Evolutionary conservation across 92 coral and sea anemone species (phyloP).

Genomic region (Actinernus sp.): DNA sequence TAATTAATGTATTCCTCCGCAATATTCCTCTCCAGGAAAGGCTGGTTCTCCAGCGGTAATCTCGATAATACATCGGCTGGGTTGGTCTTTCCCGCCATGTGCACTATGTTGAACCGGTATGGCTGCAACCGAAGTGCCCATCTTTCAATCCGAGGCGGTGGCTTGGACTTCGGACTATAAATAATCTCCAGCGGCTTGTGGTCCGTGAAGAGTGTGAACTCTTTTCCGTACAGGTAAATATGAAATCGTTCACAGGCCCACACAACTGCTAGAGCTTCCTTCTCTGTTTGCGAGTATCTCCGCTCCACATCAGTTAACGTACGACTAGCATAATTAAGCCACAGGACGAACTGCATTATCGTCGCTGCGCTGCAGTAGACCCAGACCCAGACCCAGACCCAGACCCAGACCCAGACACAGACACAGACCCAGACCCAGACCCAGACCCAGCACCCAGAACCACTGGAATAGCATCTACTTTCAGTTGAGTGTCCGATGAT

Average conservation of each 20-base stretch:
- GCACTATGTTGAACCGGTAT: neutral
- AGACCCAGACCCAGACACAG: no score
- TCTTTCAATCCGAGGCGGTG: no score
- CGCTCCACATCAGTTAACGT: conserved; percentile 8
- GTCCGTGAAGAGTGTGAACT: no score
- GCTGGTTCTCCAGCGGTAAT: conserved; percentile 28
- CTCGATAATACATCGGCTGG: conserved; percentile 37
- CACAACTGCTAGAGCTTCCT: no score
- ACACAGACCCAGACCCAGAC: no score
- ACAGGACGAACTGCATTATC: conserved; percentile 8
- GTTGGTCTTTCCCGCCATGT: conserved; percentile 26
- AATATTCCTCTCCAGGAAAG: conserved; percentile 21
- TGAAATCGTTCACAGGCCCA: no score
- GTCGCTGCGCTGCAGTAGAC: no score
- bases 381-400: no score
- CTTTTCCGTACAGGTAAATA: neutral
- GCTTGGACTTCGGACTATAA: no score
- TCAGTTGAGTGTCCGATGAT: no score
- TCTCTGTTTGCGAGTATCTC: neutral
- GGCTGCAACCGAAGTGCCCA: no score
- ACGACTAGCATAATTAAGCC: conserved; percentile 13
- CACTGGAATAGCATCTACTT: conserved; percentile 24
- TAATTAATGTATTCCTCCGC: conserved; percentile 51
- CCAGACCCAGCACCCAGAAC: conserved; percentile 22
- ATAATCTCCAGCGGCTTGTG: neutral